phyloP scores from a whole-genome alignment of 2,113 vertebrate genomes.

The Dermatemys mawii region DNA sequence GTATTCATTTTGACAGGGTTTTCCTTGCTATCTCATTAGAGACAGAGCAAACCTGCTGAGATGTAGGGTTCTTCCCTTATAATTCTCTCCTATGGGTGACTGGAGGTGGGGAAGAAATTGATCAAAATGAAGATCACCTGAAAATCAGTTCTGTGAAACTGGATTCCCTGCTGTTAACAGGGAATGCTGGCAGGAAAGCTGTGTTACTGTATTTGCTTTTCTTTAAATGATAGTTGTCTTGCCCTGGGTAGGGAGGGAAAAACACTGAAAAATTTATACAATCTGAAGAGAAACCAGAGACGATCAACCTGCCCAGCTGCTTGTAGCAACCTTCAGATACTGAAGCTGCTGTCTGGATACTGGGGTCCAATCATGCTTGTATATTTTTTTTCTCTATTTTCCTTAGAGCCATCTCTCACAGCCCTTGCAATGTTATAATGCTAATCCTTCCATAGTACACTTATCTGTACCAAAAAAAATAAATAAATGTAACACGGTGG shows the following conservation, averaged over 20 bases:
- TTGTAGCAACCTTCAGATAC: background rate
- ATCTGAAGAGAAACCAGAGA: background rate
- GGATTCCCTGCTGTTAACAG: background rate
- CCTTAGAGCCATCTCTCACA: background rate
- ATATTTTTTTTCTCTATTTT: background rate
- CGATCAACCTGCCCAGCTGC: rapidly evolving
- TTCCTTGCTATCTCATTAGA: constrained; percentile 58
- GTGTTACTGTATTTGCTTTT: background rate
- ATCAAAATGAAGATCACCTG: constrained; percentile 32
- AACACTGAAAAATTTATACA: background rate
- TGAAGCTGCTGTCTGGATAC: background rate
- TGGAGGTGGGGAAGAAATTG: constrained; percentile 16
- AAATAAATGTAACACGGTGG: background rate
- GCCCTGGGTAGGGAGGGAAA: background rate
- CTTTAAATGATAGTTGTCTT: background rate
- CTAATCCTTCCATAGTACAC: background rate
- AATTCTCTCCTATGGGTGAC: constrained; percentile 19
- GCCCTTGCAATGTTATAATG: background rate
- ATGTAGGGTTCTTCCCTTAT: constrained; percentile 5
- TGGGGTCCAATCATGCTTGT: background rate
- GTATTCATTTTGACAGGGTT: constrained; percentile 49
- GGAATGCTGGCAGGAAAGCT: background rate
- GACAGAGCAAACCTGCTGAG: constrained; percentile 20
- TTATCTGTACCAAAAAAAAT: constrained; percentile 2
- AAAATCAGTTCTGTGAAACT: constrained; percentile 34